Evolutionary conservation across 2,797 vertebrate genomes (phyloP).

Genomic region (Sebastes baramenuke): DNA sequence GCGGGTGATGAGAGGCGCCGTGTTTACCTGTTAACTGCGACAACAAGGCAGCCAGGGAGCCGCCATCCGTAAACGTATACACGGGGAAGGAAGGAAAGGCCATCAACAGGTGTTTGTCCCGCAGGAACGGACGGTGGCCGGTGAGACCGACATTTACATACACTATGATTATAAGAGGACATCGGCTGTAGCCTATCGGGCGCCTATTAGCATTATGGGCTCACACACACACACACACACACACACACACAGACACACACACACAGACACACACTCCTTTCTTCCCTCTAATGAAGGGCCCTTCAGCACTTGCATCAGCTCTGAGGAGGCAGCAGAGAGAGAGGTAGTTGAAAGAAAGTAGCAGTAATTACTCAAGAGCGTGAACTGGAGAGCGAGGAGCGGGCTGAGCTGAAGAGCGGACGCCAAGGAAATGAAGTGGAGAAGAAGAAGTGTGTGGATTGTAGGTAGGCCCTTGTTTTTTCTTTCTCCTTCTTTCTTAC

Average conservation of each 20-base stretch:
- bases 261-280: slow-evolving; percentile 19
- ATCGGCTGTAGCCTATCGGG: slow-evolving; percentile 36
- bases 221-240: slow-evolving; percentile 14
- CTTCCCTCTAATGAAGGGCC: slow-evolving; percentile 63
- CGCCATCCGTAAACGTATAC: slow-evolving; percentile 16
- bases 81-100: slow-evolving; percentile 4
- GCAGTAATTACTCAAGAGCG: slow-evolving; percentile 62
- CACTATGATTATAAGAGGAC: slow-evolving; percentile 33
- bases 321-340: slow-evolving; percentile 35
- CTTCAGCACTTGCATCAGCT: slow-evolving; percentile 58
- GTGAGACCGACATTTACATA: slow-evolving; percentile 11
- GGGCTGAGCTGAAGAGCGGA: slow-evolving; percentile 2
- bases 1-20: slow-evolving; percentile 43
- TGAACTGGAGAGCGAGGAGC: slow-evolving; percentile 33
- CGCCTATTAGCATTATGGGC: slow-evolving; percentile 34
- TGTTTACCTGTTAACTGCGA: slow-evolving; percentile 62
- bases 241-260: neutral
- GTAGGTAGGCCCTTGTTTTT: neutral
- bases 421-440: slow-evolving; percentile 43
- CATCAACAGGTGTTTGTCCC: slow-evolving; percentile 51
- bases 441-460: slow-evolving; percentile 23
- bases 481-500: neutral
- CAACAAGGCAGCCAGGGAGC: slow-evolving; percentile 35
- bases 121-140: neutral
- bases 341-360: slow-evolving; percentile 50